A percentile compares a stretch with the other conserved stretches of the same genome.
These are phyloP conservation scores for Maconellicoccus hirsutus DNA, from an alignment of 1,140 invertebrate species.

Conservation along the genomic window DNA sequence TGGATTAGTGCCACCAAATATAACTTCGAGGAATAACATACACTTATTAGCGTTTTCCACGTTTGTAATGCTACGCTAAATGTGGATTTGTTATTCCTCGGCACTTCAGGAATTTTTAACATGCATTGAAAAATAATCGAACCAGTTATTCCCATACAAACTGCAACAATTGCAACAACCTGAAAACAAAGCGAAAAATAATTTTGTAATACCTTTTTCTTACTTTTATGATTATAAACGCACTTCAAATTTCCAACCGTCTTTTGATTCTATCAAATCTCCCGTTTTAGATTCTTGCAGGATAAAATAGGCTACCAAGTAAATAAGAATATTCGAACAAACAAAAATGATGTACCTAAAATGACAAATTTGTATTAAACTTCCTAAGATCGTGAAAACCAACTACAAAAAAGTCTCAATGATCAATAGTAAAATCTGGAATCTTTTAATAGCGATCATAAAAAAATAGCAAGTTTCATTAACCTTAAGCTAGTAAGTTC, in stretches of 20 bases:
- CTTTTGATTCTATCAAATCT: constrained; percentile 46
- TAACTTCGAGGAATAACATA: constrained; percentile 23
- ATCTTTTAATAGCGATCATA: constrained; percentile 13
- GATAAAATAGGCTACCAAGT: constrained; percentile 61
- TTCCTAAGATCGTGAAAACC: neutral
- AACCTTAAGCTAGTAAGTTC: constrained; percentile 70
- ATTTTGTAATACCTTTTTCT: no score
- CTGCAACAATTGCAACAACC: constrained; percentile 34
- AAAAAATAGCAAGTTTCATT: constrained; percentile 27
- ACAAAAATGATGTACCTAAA: constrained; percentile 72
- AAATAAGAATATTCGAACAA: constrained; percentile 61
- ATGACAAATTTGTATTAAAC: constrained; percentile 30
- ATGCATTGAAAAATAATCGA: constrained; percentile 46
- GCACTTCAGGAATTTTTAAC: constrained; percentile 30
- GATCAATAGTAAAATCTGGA: neutral
- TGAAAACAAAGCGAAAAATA: neutral
- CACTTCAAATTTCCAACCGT: constrained; percentile 67
- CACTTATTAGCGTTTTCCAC: constrained; percentile 10
- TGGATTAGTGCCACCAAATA: constrained; percentile 44
- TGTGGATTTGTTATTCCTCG: neutral
- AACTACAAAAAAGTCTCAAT: neutral
- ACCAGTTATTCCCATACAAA: constrained; percentile 42
- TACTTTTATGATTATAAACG: neutral
- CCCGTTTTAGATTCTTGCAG: constrained; percentile 42
- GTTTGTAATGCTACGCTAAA: neutral